Evolutionary conservation across 2,888 invertebrate species (phyloP).

Genomic region (Drosophila fungiperda): DNA sequence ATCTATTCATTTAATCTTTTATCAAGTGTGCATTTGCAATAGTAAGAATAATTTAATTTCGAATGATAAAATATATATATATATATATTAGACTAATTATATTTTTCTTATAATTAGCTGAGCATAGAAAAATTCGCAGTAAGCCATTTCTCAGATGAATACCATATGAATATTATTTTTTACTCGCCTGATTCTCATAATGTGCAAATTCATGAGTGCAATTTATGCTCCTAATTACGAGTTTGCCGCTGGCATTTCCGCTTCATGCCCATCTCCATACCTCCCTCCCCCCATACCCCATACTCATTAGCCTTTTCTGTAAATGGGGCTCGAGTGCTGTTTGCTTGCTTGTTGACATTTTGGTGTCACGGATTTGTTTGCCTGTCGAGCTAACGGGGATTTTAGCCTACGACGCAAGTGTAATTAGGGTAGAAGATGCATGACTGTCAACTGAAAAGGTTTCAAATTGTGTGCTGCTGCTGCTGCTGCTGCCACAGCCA

Average conservation of each 20-base stretch:
- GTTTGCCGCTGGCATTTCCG: conserved; percentile 68
- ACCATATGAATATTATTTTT: conserved; percentile 32
- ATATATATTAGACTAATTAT: conserved; percentile 16
- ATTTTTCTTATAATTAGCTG: conserved; percentile 45
- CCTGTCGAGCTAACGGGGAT: conserved; percentile 31
- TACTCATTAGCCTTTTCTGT: conserved; percentile 75
- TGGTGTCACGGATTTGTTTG: conserved; percentile 70
- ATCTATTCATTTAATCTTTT: conserved; percentile 33
- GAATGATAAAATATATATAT: neutral
- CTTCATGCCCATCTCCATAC: conserved; percentile 55
- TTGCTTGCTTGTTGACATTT: conserved; percentile 71
- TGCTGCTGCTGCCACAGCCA: no score
- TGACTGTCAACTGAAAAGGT: conserved; percentile 41
- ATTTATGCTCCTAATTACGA: conserved; percentile 61
- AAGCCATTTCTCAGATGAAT: neutral
- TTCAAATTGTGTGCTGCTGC: conserved; percentile 17
- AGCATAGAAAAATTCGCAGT: conserved; percentile 8
- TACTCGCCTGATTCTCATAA: conserved; percentile 36
- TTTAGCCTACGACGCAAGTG: conserved; percentile 29
- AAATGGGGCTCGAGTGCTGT: conserved; percentile 42
- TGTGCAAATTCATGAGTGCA: conserved; percentile 40
- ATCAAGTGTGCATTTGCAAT: conserved; percentile 36
- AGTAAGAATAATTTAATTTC: neutral
- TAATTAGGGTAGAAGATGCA: conserved; percentile 58
- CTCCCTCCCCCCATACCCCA: neutral